Conservation (phyloP, 1,140 invertebrate genomes). For the Schmidtea mediterranea region DNA sequence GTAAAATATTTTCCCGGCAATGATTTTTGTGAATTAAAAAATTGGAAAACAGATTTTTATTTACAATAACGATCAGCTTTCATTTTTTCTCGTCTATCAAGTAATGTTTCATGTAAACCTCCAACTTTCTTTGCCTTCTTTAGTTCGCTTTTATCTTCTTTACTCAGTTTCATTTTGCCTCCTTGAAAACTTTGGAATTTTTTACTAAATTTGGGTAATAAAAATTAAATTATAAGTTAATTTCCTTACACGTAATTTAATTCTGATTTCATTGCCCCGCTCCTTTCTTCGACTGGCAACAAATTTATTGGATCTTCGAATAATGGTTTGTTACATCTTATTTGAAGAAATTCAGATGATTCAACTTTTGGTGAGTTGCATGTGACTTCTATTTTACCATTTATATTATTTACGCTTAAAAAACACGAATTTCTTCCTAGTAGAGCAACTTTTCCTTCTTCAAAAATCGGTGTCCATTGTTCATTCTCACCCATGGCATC, state of each 20-base stretch:
- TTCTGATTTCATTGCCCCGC: constrained; percentile 3
- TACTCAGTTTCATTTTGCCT: constrained; percentile 46
- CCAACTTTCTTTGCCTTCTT: constrained; percentile 46
- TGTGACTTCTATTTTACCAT: constrained; percentile 6
- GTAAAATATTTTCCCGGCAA: too few relatives aligned
- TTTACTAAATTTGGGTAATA: too few relatives aligned
- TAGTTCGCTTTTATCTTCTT: constrained; percentile 39
- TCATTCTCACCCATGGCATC: constrained; percentile 63
- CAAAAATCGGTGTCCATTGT: constrained; percentile 66
- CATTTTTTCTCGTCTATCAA: constrained; percentile 62
- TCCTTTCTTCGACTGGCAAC: constrained; percentile 6
- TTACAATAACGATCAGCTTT: constrained; percentile 80
- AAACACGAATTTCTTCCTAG: constrained; percentile 6
- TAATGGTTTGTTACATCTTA: constrained; percentile 3
- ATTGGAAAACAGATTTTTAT: constrained; percentile 28
- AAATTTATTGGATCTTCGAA: constrained; percentile 4
- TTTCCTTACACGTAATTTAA: constrained; percentile 8
- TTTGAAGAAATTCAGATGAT: constrained; percentile 2
- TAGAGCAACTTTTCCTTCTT: constrained; percentile 30
- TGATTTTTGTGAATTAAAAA: too few relatives aligned
- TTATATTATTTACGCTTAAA: constrained; percentile 5
- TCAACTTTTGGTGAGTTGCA: neutral
- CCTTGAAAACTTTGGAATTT: constrained; percentile 41
- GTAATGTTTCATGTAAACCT: constrained; percentile 48
- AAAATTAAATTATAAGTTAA: constrained; percentile 6